Evolutionary conservation across 2,797 vertebrate species (phyloP).

Genomic region (Capromys pilorides): DNA sequence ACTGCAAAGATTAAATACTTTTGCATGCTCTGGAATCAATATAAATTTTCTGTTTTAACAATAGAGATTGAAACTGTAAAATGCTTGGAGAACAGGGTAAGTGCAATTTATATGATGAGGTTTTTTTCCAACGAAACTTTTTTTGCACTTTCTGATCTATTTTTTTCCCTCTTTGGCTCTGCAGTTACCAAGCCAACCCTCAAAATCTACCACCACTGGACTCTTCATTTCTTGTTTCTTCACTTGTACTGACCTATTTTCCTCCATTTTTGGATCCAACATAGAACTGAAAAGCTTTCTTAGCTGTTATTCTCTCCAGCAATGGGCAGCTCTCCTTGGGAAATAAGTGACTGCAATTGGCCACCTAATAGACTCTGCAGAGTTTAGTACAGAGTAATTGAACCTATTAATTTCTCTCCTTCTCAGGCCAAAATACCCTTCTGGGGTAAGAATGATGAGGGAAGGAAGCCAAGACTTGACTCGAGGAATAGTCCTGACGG

Average conservation of each 20-base stretch:
- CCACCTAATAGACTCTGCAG: slow-evolving; percentile 11
- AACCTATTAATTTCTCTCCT: slow-evolving; percentile 58
- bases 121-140: neutral
- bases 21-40: slow-evolving; percentile 27
- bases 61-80: slow-evolving; percentile 41
- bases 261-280: slow-evolving; percentile 47
- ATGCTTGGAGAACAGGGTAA: neutral
- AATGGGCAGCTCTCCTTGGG: slow-evolving; percentile 43
- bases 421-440: slow-evolving; percentile 24
- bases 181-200: neutral
- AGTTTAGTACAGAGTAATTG: slow-evolving; percentile 47
- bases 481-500: neutral
- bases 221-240: slow-evolving; percentile 49
- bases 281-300: slow-evolving; percentile 47
- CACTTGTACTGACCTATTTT: slow-evolving; percentile 62
- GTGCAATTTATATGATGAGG: neutral
- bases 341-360: slow-evolving; percentile 49
- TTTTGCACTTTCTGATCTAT: neutral
- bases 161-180: neutral
- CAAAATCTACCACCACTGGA: neutral
- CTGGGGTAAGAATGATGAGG: neutral
- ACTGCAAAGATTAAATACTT: slow-evolving; percentile 33
- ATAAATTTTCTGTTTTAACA: slow-evolving; percentile 29
- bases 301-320: slow-evolving; percentile 52
- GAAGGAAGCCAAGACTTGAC: neutral